Base-by-base conservation (phyloP, 2,888 invertebrate species). In the Capitulum mitella region DNA sequence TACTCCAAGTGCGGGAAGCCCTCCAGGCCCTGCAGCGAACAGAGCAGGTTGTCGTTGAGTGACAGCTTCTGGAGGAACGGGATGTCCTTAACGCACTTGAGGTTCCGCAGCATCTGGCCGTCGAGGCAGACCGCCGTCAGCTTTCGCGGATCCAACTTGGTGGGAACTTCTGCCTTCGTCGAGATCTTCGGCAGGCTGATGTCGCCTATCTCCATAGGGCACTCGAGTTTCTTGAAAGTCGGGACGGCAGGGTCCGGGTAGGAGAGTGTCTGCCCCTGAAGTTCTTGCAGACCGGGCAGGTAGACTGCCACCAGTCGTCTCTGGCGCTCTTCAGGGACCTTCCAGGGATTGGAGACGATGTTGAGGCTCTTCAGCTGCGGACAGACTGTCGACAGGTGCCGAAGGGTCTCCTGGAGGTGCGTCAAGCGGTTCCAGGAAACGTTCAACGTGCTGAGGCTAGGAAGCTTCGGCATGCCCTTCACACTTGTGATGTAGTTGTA, bases 21-120 rank as follows among this genome's bases (percentile, higher is more conserved):
- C 70, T 70, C 70, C 70, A 70, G 70, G 14, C 70, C 70, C 19
- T 40, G 40, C 26, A 70, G 70, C 19, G 70, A 40, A 26, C 22
- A 14, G 8, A 70, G 40, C 22, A 40, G 70, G 29, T 70, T 70
- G 40, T 40, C 70, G 10, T 70, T 70, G 26, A 70, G 40, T 40
- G 70, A 70, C 40, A 70, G 40, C 26, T 40, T 70, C 70, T 70
- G 70, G 26, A 70, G 40, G 70, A 70, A 70, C 70, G 70, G 70
- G 26, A 70, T 40, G 37, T 70, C 70, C 8, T 37, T 6, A 26
- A 70, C 26, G 14, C 70, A 70, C 26, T 40, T 40, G 10, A 70
- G 70, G 12, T 22, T 40, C 22, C 26, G 37, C 22, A 70, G 40
- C 70, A 70, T 37, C 40, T 70, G 70, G 22, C 37, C 37, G 40